Evolutionary conservation across 2,888 invertebrate species (phyloP).

Genomic region (Petrolisthes manimaculis): DNA sequence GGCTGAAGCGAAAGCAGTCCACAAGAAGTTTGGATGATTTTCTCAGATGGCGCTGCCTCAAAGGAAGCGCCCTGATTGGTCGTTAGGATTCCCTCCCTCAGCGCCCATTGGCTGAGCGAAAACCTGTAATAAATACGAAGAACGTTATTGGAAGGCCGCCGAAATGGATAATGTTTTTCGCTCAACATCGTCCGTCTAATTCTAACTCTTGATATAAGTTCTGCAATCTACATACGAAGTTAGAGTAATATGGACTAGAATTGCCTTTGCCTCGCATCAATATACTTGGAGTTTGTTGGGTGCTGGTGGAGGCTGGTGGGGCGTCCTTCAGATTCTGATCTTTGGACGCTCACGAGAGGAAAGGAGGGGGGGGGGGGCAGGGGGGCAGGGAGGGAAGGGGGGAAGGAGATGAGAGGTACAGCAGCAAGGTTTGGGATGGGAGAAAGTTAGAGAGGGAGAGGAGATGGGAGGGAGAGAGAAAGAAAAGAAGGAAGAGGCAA

Average conservation of each 20-base stretch:
- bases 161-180: conserved; percentile 65
- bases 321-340: conserved; percentile 40
- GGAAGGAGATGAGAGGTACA: too few relatives aligned
- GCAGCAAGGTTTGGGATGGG: neutral
- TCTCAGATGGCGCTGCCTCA: conserved; percentile 65
- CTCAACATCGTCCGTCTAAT: conserved; percentile 64
- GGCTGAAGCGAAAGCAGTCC: conserved; percentile 59
- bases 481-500: neutral
- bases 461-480: too few relatives aligned
- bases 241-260: conserved; percentile 63
- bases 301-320: conserved; percentile 25
- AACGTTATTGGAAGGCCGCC: conserved; percentile 65
- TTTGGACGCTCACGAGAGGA: conserved; percentile 36
- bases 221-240: conserved; percentile 65
- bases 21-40: conserved; percentile 65
- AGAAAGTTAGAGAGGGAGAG: neutral
- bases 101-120: conserved; percentile 64
- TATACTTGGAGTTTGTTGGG: conserved; percentile 52
- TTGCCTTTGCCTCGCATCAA: conserved; percentile 58
- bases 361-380: conserved; percentile 20
- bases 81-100: conserved; percentile 50
- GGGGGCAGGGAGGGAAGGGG: neutral
- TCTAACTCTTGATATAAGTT: conserved; percentile 65
- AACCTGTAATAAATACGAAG: conserved; percentile 65
- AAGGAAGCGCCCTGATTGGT: conserved; percentile 61